Percentiles rank a stretch among this genome's conserved stretches.
Conservation (phyloP, 2,888 invertebrate species). For the Apomyelois bistriatella region DNA sequence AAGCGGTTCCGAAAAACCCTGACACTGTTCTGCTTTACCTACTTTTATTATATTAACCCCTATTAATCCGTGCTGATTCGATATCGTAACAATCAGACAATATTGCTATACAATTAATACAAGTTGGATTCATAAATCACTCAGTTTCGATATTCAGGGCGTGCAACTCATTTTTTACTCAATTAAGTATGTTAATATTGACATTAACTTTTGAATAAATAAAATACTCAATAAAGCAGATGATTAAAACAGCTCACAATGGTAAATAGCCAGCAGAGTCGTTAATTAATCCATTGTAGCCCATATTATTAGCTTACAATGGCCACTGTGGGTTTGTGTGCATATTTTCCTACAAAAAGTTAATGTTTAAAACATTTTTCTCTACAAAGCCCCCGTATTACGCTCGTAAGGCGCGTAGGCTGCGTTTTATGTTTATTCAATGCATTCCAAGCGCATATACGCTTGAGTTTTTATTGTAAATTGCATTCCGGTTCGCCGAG, state of each 20-base stretch:
- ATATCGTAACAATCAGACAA: not conserved
- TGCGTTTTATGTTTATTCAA: conserved; percentile 34
- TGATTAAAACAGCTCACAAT: conserved; percentile 15
- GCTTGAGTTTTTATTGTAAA: conserved; percentile 23
- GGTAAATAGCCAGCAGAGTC: conserved; percentile 26
- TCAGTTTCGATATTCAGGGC: not conserved
- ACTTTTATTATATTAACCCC: no score
- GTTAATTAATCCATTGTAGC: conserved; percentile 33
- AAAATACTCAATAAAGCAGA: conserved; percentile 11
- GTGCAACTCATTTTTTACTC: conserved; percentile 1
- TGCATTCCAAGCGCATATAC: conserved; percentile 31
- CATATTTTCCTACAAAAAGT: conserved; percentile 33
- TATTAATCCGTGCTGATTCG: not conserved
- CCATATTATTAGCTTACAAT: conserved; percentile 35
- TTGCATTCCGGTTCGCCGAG: conserved; percentile 14
- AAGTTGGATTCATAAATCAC: conserved; percentile 5
- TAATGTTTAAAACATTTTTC: conserved; percentile 33
- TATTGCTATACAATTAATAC: not conserved
- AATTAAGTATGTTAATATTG: conserved; percentile 6
- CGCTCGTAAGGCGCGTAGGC: conserved; percentile 18
- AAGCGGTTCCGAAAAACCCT: no score
- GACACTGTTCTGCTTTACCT: no score
- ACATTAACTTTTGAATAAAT: conserved; percentile 14
- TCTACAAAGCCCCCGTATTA: conserved; percentile 30
- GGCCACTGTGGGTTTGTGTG: conserved; percentile 39